Evolutionary conservation across 2,888 invertebrate species (phyloP).

Genomic region (Pyralis farinalis): DNA sequence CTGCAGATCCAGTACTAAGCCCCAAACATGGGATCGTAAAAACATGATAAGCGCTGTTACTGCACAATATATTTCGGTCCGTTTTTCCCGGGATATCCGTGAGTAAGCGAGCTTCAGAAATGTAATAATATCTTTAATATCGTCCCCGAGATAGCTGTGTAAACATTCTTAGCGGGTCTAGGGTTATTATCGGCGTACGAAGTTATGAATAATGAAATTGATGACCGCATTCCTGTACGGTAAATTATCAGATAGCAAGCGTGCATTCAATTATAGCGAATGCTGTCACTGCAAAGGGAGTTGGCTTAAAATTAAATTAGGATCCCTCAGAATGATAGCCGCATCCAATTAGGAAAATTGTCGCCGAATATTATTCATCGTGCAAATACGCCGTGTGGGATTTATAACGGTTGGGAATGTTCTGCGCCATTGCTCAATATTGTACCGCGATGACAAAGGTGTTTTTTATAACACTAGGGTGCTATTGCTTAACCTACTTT

Average conservation of each 20-base stretch:
- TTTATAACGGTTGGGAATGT: conserved; percentile 31
- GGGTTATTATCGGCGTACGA: conserved; percentile 38
- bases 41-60: background rate
- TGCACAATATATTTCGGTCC: conserved; percentile 35
- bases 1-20: too few relatives aligned
- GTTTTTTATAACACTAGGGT: conserved; percentile 10
- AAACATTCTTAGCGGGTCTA: conserved; percentile 45
- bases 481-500: too few relatives aligned
- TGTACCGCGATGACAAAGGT: conserved; percentile 24
- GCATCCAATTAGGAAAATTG: conserved; percentile 36
- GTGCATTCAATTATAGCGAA: conserved; percentile 23
- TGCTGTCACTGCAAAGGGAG: conserved; percentile 18
- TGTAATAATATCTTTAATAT: conserved; percentile 65
- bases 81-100: conserved; percentile 32
- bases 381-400: conserved; percentile 23
- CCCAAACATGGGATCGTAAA: background rate
- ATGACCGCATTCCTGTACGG: conserved; percentile 15
- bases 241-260: conserved; percentile 15
- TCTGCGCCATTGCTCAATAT: conserved; percentile 36
- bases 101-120: conserved; percentile 40
- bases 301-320: conserved; percentile 28
- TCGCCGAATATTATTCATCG: conserved; percentile 28
- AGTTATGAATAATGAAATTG: conserved; percentile 44
- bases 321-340: conserved; percentile 24
- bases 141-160: conserved; percentile 42